Conservation (phyloP, 2,113 vertebrate genomes). For the Delphinus delphis region DNA sequence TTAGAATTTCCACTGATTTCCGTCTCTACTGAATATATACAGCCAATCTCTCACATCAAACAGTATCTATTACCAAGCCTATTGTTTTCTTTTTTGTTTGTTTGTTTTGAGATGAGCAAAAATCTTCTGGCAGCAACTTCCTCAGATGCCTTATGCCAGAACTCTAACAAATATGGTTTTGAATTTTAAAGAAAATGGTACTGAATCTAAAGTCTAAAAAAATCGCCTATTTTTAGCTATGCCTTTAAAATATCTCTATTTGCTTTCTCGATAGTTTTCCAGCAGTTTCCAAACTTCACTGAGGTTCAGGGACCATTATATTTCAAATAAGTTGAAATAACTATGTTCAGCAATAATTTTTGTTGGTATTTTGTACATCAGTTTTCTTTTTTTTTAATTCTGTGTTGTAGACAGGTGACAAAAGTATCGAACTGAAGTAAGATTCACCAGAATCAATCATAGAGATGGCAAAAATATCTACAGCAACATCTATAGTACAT, state of each 20-base stretch:
- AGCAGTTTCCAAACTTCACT: neutral
- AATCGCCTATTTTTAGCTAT: neutral
- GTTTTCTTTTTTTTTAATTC: neutral
- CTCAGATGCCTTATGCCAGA: neutral
- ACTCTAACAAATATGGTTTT: slow-evolving; percentile 23
- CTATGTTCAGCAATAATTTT: slow-evolving; percentile 1
- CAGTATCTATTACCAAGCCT: neutral
- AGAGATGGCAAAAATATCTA: neutral
- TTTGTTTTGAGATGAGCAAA: neutral
- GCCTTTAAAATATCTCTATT: slow-evolving; percentile 8
- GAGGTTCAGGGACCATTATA: neutral
- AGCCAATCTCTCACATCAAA: neutral
- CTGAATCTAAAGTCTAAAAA: slow-evolving; percentile 8
- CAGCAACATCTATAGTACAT: neutral
- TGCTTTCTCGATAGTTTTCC: neutral
- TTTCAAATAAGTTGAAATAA: slow-evolving; percentile 17
- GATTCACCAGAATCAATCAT: neutral
- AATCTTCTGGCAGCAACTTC: slow-evolving; percentile 6
- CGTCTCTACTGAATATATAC: neutral
- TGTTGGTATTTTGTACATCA: neutral
- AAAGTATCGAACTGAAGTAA: neutral
- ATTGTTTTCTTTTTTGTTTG: neutral
- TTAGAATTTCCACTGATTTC: neutral
- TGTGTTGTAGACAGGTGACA: neutral
- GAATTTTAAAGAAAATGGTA: slow-evolving; percentile 42